Conservation (phyloP, 2,797 vertebrate genomes). For the Apogon hyalosoma region DNA sequence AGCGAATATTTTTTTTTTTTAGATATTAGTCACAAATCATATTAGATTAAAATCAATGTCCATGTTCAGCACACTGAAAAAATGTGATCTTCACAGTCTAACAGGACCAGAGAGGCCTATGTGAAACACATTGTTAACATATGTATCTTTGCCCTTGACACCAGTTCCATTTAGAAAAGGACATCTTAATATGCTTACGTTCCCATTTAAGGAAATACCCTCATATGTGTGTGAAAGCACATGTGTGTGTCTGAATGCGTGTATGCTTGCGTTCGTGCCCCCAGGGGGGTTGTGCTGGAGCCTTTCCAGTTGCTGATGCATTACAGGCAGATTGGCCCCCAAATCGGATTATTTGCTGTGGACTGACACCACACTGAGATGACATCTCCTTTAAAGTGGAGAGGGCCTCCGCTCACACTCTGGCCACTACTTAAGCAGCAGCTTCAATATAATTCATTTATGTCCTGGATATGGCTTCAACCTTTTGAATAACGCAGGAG, state of each 20-base stretch:
- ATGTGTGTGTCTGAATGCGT: slow-evolving; percentile 39
- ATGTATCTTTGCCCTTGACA: slow-evolving; percentile 80
- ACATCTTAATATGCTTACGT: slow-evolving; percentile 80
- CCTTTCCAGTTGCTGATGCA: slow-evolving; percentile 83
- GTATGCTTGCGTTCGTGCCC: slow-evolving; percentile 44
- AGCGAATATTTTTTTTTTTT: slow-evolving; percentile 69
- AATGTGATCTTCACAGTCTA: slow-evolving; percentile 53
- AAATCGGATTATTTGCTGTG: slow-evolving; percentile 87
- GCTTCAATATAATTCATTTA: slow-evolving; percentile 81
- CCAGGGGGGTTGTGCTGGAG: slow-evolving; percentile 62
- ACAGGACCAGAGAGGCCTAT: slow-evolving; percentile 61
- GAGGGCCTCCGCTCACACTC: slow-evolving; percentile 80
- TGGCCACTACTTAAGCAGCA: slow-evolving; percentile 80
- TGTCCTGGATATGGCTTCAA: slow-evolving; percentile 77
- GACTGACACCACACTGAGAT: slow-evolving; percentile 84
- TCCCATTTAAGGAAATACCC: slow-evolving; percentile 81
- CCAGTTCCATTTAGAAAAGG: slow-evolving; percentile 75
- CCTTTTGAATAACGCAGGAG: slow-evolving; percentile 79
- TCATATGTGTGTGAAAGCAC: slow-evolving; percentile 62
- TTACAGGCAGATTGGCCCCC: slow-evolving; percentile 84
- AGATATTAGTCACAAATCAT: slow-evolving; percentile 64
- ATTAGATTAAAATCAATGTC: slow-evolving; percentile 41
- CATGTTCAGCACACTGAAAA: slow-evolving; percentile 32
- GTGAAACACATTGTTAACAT: slow-evolving; percentile 81
- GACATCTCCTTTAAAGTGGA: slow-evolving; percentile 86